Conservation (phyloP, 2,888 invertebrate species). For the Minunthozetes semirufus region DNA sequence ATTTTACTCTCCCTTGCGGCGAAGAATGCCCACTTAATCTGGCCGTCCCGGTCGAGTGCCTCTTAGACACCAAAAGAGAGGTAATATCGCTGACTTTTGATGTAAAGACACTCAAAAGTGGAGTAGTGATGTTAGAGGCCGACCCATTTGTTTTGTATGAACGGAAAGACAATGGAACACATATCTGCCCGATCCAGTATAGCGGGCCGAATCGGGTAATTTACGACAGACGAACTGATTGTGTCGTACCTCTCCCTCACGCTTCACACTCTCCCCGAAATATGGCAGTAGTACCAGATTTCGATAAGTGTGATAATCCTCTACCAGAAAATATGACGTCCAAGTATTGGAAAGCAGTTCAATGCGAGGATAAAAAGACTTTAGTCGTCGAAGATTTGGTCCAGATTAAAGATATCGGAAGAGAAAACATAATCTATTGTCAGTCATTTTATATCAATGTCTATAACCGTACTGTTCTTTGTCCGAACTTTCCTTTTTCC, state of each 20-base stretch:
- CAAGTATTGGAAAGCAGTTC: not conserved
- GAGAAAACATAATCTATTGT: not conserved
- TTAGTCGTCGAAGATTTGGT: not conserved
- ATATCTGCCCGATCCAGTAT: not conserved
- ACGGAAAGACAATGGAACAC: not conserved
- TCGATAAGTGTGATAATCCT: not conserved
- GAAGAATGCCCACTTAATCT: not conserved
- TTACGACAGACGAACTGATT: not conserved
- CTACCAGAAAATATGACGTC: not conserved
- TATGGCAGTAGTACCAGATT: not conserved
- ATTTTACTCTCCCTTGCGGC: not conserved
- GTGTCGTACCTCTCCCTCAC: not conserved
- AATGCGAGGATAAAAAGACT: not conserved
- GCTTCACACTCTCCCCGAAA: not conserved
- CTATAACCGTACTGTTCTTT: not conserved
- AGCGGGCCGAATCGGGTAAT: not conserved
- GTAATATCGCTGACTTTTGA: not conserved
- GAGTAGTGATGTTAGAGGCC: not conserved
- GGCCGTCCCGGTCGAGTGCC: not conserved
- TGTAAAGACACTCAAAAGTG: not conserved
- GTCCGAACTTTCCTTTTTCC: not conserved
- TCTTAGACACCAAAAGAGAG: not conserved
- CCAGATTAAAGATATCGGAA: not conserved
- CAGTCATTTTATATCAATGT: not conserved
- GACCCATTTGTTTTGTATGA: not conserved